Percentiles rank a stretch among this genome's conserved stretches.
Conservation (phyloP, 2,113 vertebrate genomes). For the Ifrita kowaldi region DNA sequence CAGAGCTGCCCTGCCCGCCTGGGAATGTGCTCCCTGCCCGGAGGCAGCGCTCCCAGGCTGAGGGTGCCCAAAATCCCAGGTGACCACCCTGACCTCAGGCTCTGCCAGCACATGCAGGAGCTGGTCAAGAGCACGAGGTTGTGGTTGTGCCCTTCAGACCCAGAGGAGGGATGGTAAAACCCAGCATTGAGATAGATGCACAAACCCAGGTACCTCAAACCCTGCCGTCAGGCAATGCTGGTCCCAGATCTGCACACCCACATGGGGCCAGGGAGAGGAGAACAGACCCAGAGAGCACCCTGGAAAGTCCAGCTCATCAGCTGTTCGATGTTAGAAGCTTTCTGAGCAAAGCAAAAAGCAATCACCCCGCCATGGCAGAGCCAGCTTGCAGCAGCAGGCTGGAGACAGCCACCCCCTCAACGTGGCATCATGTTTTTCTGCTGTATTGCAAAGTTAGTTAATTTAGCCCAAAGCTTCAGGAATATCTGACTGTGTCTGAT, state of each 20-base stretch:
- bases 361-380: neutral
- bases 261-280: neutral
- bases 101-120: neutral
- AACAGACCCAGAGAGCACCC: rapidly evolving
- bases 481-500: neutral
- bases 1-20: neutral
- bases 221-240: rapidly evolving
- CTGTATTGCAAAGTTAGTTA: neutral
- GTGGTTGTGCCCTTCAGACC: rapidly evolving
- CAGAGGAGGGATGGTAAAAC: neutral
- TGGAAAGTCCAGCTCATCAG: neutral
- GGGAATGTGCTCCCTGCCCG: rapidly evolving
- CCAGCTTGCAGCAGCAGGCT: neutral
- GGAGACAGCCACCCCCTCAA: neutral
- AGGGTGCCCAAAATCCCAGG: neutral
- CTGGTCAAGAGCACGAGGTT: rapidly evolving
- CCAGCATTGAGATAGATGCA: rapidly evolving
- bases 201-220: neutral
- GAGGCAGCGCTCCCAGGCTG: neutral
- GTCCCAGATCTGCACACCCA: rapidly evolving
- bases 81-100: neutral
- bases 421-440: rapidly evolving
- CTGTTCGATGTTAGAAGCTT: neutral
- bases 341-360: neutral
- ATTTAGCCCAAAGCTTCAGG: neutral